These are phyloP conservation scores for Cephus pygmeus DNA, from an alignment of 2,888 invertebrate genomes.

Conservation along the genomic window DNA sequence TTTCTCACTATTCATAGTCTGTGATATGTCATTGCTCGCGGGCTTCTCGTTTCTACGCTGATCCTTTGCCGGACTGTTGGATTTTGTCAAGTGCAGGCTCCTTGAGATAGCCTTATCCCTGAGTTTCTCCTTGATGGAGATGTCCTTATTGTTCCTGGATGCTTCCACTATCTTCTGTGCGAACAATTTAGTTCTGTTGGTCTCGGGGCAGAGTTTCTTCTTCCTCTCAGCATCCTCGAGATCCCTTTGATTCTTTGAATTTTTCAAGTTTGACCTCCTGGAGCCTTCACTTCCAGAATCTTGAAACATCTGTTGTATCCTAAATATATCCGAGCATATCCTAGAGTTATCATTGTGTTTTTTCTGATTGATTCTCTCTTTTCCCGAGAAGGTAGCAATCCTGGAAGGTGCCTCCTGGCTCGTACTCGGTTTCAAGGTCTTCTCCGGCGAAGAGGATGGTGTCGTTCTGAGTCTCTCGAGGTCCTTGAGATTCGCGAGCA, in stretches of 20 bases:
- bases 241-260: not conserved
- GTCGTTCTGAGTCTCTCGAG: constrained; percentile 52
- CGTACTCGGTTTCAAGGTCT: not conserved
- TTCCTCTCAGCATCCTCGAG: constrained; percentile 22
- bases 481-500: constrained; percentile 55
- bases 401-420: constrained; percentile 13
- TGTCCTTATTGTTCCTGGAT: constrained; percentile 40
- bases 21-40: constrained; percentile 7
- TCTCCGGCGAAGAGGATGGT: constrained; percentile 25
- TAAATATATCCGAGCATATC: constrained; percentile 51
- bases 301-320: constrained; percentile 55
- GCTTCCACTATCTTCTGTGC: constrained; percentile 49
- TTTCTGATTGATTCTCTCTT: not conserved
- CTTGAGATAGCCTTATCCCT: not conserved
- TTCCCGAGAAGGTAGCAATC: not conserved
- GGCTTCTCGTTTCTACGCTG: constrained; percentile 11
- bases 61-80: not conserved
- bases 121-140: constrained; percentile 30
- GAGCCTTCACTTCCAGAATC: not conserved
- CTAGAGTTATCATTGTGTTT: constrained; percentile 36
- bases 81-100: not conserved
- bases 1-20: not conserved
- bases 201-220: constrained; percentile 34
- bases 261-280: not conserved
- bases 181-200: constrained; percentile 38